Percentiles rank a stretch among this genome's conserved stretches.
phyloP scores from a whole-genome alignment of 2,888 invertebrate genomes.

The Machimus atricapillus region DNA sequence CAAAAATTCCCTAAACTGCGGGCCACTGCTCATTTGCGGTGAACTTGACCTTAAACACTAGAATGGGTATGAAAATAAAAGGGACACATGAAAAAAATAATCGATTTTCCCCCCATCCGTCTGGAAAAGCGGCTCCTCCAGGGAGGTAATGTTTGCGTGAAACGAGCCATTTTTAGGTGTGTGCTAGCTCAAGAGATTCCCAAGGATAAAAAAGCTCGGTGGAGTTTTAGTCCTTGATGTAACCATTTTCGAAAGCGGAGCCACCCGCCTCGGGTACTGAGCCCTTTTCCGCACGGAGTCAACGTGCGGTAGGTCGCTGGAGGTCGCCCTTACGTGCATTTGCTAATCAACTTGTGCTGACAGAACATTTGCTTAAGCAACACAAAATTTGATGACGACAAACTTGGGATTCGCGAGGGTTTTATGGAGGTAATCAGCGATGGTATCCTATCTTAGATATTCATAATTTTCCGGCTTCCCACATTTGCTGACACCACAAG shows the following conservation, averaged over 20 bases:
- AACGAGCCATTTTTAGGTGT: conserved; percentile 3
- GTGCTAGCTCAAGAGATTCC: conserved; percentile 10
- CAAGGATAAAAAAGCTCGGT: conserved; percentile 8
- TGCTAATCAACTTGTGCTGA: neutral
- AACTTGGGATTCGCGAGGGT: neutral
- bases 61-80: neutral
- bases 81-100: neutral
- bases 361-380: neutral
- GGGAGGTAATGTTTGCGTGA: neutral
- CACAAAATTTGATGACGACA: neutral
- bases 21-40: neutral
- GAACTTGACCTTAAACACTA: conserved; percentile 3
- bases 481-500: neutral
- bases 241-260: neutral
- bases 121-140: neutral
- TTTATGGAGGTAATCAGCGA: neutral
- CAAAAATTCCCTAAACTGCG: neutral
- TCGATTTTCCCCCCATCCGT: neutral
- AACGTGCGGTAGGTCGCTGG: conserved; percentile 17
- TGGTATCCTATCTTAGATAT: neutral
- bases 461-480: neutral
- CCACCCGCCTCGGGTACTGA: neutral
- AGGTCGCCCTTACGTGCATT: neutral
- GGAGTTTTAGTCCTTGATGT: conserved; percentile 8
- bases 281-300: neutral